These are phyloP conservation scores for Lepidonotus clava DNA, from an alignment of 2,888 invertebrate species.

Conservation along the genomic window DNA sequence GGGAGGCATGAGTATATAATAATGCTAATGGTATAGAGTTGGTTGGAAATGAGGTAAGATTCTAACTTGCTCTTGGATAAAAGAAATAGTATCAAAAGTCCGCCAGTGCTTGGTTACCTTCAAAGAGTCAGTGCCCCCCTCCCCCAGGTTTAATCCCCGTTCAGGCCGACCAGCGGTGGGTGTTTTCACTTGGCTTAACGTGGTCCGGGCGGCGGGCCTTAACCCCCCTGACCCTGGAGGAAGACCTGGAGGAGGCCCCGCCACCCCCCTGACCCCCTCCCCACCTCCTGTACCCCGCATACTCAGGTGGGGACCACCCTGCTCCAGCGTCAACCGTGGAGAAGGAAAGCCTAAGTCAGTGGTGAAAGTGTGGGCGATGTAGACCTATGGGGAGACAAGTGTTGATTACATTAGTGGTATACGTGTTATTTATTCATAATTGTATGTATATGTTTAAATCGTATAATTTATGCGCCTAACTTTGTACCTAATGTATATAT, in stretches of 20 bases:
- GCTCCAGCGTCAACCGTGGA: neutral
- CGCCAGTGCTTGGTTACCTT: too few species aligned
- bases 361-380: neutral
- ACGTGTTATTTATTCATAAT: too few species aligned
- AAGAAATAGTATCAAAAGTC: neutral
- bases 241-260: neutral
- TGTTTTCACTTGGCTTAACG: slow-evolving; percentile 8
- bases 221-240: neutral
- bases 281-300: too few species aligned
- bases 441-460: too few species aligned
- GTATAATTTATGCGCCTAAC: too few species aligned
- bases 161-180: neutral
- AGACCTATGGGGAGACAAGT: neutral
- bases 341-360: neutral
- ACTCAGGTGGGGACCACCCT: neutral
- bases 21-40: neutral
- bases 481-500: too few species aligned
- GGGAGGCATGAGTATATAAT: too few species aligned
- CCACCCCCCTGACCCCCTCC: too few species aligned
- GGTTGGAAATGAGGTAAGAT: neutral
- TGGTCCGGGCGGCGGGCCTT: neutral
- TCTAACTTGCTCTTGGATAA: neutral
- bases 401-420: too few species aligned
- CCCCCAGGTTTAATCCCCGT: neutral
- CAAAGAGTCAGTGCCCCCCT: neutral